These are phyloP conservation scores for Latrodectus elegans DNA, from an alignment of 2,888 invertebrate species.

Conservation along the genomic window DNA sequence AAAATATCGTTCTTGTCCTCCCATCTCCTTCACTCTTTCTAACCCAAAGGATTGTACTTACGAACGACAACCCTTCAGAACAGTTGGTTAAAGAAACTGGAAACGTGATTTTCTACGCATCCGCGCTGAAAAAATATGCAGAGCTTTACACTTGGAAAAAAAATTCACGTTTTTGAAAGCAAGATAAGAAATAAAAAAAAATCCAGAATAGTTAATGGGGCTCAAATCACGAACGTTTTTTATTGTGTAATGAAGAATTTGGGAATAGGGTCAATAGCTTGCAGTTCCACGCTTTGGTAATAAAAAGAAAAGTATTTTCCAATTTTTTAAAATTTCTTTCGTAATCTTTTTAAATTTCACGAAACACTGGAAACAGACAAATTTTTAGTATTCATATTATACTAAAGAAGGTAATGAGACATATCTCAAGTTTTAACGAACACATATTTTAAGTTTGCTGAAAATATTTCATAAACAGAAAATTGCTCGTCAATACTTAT, in stretches of 20 bases:
- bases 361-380: too few relatives aligned
- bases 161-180: slow-evolving; percentile 41
- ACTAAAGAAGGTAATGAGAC: too few relatives aligned
- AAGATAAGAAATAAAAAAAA: slow-evolving; percentile 19
- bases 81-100: background rate
- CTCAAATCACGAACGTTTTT: slow-evolving; percentile 49
- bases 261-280: slow-evolving; percentile 49
- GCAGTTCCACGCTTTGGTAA: slow-evolving; percentile 45
- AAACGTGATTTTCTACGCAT: slow-evolving; percentile 34
- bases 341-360: too few relatives aligned
- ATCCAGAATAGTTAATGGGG: slow-evolving; percentile 18
- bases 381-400: too few relatives aligned
- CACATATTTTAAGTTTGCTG: too few relatives aligned
- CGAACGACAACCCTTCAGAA: too few relatives aligned
- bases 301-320: background rate
- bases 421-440: too few relatives aligned
- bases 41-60: too few relatives aligned
- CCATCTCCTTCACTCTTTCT: too few relatives aligned
- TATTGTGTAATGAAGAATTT: slow-evolving; percentile 6
- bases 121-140: slow-evolving; percentile 7
- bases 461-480: too few relatives aligned
- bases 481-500: too few relatives aligned
- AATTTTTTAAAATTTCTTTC: background rate
- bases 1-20: too few relatives aligned
- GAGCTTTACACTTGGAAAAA: slow-evolving; percentile 11